A percentile compares a stretch with the other conserved stretches of the same genome.
phyloP scores from a whole-genome alignment of 2,888 invertebrate genomes.

The Leucophora obtusa region DNA sequence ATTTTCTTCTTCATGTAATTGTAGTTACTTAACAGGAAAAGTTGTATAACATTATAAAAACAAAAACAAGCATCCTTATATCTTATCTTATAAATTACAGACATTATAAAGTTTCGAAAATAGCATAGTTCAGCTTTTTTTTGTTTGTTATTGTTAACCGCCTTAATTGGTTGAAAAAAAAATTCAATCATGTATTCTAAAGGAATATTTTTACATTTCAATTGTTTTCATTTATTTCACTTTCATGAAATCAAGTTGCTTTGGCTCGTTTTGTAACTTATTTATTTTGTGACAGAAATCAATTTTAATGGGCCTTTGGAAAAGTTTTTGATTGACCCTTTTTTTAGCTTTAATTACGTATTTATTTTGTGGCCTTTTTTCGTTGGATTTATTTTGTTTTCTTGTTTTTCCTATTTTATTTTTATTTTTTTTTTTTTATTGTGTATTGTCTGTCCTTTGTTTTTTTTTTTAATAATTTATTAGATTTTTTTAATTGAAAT shows the following conservation, averaged over 20 bases:
- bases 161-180: background rate
- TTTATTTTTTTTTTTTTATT: too few relatives aligned
- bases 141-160: background rate
- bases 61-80: background rate
- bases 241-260: background rate
- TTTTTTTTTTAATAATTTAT: too few relatives aligned
- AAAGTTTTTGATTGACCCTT: background rate
- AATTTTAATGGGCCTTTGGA: constrained; percentile 1
- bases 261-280: background rate
- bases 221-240: background rate
- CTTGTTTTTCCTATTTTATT: background rate
- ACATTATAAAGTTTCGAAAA: constrained; percentile 10
- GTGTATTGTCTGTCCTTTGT: too few relatives aligned
- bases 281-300: background rate
- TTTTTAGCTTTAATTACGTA: background rate
- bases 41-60: background rate
- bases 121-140: background rate
- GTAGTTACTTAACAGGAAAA: constrained; percentile 5
- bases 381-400: background rate
- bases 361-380: background rate
- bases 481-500: too few relatives aligned
- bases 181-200: background rate
- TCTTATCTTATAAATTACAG: constrained; percentile 16
- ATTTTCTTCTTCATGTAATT: constrained; percentile 11
- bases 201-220: background rate